Evolutionary conservation across 2,797 vertebrate species (phyloP).

Genomic region (Ficedula albicollis): DNA sequence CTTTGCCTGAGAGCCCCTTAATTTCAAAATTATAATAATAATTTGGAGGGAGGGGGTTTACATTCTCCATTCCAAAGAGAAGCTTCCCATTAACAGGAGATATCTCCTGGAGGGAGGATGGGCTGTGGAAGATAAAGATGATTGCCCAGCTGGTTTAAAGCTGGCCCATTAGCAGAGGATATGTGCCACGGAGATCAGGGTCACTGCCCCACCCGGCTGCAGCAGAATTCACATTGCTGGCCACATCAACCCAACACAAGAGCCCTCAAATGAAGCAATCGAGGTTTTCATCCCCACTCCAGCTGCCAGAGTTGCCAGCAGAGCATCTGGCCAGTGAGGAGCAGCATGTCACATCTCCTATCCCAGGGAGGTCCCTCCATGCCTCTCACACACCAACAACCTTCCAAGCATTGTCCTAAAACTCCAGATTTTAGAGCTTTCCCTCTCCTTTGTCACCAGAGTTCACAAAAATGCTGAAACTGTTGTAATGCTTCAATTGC

Average conservation of each 20-base stretch:
- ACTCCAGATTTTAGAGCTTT: background rate
- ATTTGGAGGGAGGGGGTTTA: too few relatives aligned
- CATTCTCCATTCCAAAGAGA: too few relatives aligned
- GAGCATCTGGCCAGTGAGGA: background rate
- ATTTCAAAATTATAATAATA: too few relatives aligned
- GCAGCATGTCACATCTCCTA: background rate
- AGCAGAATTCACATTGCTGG: too few relatives aligned
- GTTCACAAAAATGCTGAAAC: background rate
- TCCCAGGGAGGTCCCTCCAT: background rate
- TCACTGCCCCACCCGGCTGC: too few relatives aligned
- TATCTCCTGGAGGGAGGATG: too few relatives aligned
- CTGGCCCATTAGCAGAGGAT: too few relatives aligned
- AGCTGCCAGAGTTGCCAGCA: background rate
- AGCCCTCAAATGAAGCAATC: background rate
- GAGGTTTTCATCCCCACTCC: background rate
- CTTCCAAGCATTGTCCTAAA: background rate
- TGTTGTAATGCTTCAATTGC: background rate
- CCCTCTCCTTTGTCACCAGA: background rate
- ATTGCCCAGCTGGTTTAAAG: too few relatives aligned
- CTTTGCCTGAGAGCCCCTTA: too few relatives aligned
- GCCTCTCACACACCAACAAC: background rate
- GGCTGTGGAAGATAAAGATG: too few relatives aligned
- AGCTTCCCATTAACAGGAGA: too few relatives aligned
- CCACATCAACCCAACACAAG: background rate
- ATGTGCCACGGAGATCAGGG: too few relatives aligned